Evolutionary conservation across 2,888 invertebrate genomes (phyloP), one percentile per base, ranked within the genome.

Genomic region (Xanthia icteritia): DNA sequence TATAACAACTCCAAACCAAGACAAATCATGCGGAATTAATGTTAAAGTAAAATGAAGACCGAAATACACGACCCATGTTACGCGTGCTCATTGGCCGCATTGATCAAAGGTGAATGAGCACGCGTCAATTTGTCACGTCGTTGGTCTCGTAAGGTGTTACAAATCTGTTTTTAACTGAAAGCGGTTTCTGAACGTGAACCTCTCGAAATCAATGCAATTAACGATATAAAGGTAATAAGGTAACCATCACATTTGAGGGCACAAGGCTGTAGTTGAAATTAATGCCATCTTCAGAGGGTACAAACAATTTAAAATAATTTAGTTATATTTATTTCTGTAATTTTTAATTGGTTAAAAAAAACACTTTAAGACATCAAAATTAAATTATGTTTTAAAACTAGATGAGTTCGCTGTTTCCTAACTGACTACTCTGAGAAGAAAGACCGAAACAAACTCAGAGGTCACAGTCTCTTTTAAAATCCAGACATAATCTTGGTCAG

Each of bases 161-260:
- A 82, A 70, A 67, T 81, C 36, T 65, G 31, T 77, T 82, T 36
- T 48, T 56, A 81, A 27, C 17, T 61, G 66, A 81, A 70, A 20
- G 17, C 11, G 36, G 15, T 60, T 66, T 42, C 31, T 42, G 39
- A 45, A 70, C 58, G 65, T 76, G 69, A 56, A 42, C 0, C 31
- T 61, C 17, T 9, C 15, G 9, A 70, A 81, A 82, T 77, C 11
- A 80, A 48, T 42, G 76, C 48, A 81, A 80, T 76, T 81, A 23
- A 51, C 31, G 6, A 68, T 20, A 20, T 67, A n/a, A 51, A 58
- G 9, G 15, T 58, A 15, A 27, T 58, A n/a, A n/a, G n/a, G n/a
- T n/a, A n/a, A n/a, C n/a, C n/a, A n/a, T n/a, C n/a, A n/a, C n/a
- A 60, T 60, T 60, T 58, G 58, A 27, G 17, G 31, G 27, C 17